Conservation (phyloP, 2,113 vertebrate genomes). For the Tor tambroides region DNA sequence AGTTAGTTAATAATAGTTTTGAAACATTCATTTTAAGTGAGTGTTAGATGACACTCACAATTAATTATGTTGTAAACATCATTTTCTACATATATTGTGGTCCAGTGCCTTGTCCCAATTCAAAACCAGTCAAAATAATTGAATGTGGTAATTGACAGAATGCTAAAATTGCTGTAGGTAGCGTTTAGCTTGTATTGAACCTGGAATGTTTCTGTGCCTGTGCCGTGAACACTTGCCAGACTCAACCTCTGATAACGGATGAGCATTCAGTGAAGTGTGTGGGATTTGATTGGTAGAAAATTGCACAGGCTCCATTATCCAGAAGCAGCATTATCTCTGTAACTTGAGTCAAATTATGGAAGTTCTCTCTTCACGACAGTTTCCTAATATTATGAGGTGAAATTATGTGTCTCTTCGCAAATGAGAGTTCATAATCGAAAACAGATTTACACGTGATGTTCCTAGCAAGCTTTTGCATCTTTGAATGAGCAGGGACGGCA, state of each 20-base stretch:
- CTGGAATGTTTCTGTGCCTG: background rate
- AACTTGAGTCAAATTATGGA: constrained; percentile 14
- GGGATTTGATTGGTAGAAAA: constrained; percentile 31
- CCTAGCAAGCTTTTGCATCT: background rate
- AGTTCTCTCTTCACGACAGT: background rate
- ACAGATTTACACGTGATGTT: background rate
- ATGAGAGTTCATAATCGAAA: constrained; percentile 8
- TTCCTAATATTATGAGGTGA: constrained; percentile 17
- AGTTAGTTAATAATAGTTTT: background rate
- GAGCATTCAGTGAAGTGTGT: constrained; percentile 25
- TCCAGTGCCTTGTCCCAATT: background rate
- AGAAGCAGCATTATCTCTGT: constrained; percentile 10
- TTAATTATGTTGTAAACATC: background rate
- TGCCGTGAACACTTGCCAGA: background rate
- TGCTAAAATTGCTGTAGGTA: background rate
- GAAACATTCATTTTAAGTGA: background rate
- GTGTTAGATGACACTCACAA: background rate
- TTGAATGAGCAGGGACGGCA: background rate
- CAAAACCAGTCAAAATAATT: background rate
- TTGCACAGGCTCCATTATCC: constrained; percentile 18
- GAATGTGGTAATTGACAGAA: background rate
- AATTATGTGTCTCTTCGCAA: constrained; percentile 22
- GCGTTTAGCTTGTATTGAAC: background rate
- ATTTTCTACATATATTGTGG: background rate
- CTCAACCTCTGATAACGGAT: constrained; percentile 28